A percentile compares a stretch with the other conserved stretches of the same genome.
phyloP scores from a whole-genome alignment of 2,888 invertebrate species.

The Nipponacmea schrenckii region DNA sequence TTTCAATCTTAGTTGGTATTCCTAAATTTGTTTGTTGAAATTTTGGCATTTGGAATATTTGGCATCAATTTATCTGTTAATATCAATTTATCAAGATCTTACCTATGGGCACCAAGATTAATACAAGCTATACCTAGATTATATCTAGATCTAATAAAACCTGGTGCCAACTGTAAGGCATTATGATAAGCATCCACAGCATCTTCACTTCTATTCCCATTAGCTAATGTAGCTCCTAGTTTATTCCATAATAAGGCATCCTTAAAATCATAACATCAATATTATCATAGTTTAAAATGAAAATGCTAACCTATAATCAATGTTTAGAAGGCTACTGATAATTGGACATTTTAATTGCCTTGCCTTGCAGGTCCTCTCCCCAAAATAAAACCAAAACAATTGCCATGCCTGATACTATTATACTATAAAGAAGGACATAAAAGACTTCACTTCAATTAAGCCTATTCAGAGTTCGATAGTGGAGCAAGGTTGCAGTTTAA shows the following conservation, averaged over 20 bases:
- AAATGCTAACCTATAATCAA: too few species aligned
- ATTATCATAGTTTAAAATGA: background rate
- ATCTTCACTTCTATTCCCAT: constrained; percentile 92
- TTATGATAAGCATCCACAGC: constrained; percentile 95
- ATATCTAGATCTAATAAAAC: constrained; percentile 95
- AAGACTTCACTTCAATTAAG: too few species aligned
- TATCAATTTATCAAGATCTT: constrained; percentile 25
- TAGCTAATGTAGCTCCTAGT: constrained; percentile 95
- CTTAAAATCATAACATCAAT: constrained; percentile 35
- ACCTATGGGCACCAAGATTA: constrained; percentile 89
- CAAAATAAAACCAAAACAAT: background rate
- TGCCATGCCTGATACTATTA: too few species aligned
- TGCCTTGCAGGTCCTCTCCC: background rate
- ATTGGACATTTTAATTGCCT: background rate
- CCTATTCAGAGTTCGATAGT: too few species aligned
- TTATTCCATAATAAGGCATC: constrained; percentile 97
- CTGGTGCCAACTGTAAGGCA: constrained; percentile 90
- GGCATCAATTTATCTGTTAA: background rate
- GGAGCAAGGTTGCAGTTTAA: too few species aligned
- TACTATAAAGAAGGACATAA: too few species aligned
- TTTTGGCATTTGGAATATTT: too few species aligned
- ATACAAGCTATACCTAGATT: constrained; percentile 98
- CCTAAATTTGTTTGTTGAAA: too few species aligned
- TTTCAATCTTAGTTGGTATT: too few species aligned
- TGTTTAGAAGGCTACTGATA: too few species aligned